phyloP scores from a whole-genome alignment of 1,140 invertebrate species.

The Aphelinus atriplicis region DNA sequence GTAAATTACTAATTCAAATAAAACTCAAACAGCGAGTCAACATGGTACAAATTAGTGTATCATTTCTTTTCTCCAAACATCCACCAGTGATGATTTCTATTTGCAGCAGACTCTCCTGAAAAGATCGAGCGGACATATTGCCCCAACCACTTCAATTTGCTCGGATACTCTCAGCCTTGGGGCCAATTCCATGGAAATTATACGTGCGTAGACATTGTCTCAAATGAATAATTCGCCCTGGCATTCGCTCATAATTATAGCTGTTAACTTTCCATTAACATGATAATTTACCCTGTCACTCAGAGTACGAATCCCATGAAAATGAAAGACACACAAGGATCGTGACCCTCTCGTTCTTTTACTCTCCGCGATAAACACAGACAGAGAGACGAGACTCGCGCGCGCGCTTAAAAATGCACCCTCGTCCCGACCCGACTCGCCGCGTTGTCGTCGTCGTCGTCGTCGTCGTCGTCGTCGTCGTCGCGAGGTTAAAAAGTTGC shows the following conservation, averaged over 20 bases:
- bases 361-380: constrained; percentile 22
- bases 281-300: constrained; percentile 6
- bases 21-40: too few relatives aligned
- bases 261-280: constrained; percentile 29
- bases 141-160: too few relatives aligned
- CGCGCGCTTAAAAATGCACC: constrained; percentile 37
- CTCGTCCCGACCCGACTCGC: neutral
- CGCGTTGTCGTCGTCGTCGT: neutral
- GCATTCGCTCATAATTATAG: constrained; percentile 2
- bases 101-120: too few relatives aligned
- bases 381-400: neutral
- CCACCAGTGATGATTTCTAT: too few relatives aligned
- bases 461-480: constrained; percentile 13
- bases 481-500: constrained; percentile 34
- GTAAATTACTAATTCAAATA: too few relatives aligned
- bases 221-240: neutral
- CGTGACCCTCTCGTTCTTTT: neutral
- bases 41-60: too few relatives aligned
- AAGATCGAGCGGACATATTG: too few relatives aligned
- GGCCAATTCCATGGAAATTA: too few relatives aligned
- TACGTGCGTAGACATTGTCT: too few relatives aligned
- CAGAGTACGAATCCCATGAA: constrained; percentile 9
- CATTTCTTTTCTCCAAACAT: too few relatives aligned
- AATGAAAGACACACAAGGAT: constrained; percentile 34
- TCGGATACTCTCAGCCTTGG: too few relatives aligned